Percentiles rank a stretch among this genome's conserved stretches.
phyloP scores from a whole-genome alignment of 2,888 invertebrate species.

The Drosophila subsilvestris region DNA sequence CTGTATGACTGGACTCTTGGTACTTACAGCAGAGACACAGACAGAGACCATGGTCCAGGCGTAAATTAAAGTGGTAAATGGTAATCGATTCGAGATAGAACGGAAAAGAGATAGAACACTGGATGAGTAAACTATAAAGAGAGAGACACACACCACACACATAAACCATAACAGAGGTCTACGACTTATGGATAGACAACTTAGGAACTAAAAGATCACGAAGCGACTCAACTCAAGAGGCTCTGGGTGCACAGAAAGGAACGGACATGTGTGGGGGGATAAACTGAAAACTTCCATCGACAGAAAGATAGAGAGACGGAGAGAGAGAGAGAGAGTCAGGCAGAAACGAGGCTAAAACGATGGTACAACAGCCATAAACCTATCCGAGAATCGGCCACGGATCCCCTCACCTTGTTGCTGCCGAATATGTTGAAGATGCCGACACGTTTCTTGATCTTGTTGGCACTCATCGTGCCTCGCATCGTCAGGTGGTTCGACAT shows the following conservation, averaged over 20 bases:
- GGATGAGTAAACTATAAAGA: slow-evolving; percentile 50
- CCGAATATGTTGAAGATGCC: slow-evolving; percentile 96
- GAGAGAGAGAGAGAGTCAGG: slow-evolving; percentile 48
- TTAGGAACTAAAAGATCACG: slow-evolving; percentile 37
- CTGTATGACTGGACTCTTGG: slow-evolving; percentile 67
- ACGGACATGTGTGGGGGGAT: slow-evolving; percentile 27
- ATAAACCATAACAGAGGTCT: slow-evolving; percentile 46
- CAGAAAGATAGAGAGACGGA: slow-evolving; percentile 42
- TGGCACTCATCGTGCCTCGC: slow-evolving; percentile 93
- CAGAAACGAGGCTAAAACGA: slow-evolving; percentile 44
- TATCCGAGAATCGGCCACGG: slow-evolving; percentile 31
- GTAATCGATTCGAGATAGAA: slow-evolving; percentile 42
- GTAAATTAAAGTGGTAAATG: slow-evolving; percentile 52
- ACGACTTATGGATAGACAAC: slow-evolving; percentile 57
- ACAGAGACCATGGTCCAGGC: slow-evolving; percentile 60
- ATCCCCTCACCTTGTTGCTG: slow-evolving; percentile 92
- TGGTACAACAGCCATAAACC: neutral
- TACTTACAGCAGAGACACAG: slow-evolving; percentile 75
- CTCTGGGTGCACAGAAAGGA: slow-evolving; percentile 31
- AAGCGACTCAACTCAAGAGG: slow-evolving; percentile 37
- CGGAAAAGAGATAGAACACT: slow-evolving; percentile 40
- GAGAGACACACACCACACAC: slow-evolving; percentile 28
- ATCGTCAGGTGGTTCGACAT: slow-evolving; percentile 88
- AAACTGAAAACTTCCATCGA: slow-evolving; percentile 31
- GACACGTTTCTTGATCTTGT: slow-evolving; percentile 93